Conservation (phyloP, 2,888 invertebrate genomes). For the Dione juno region DNA sequence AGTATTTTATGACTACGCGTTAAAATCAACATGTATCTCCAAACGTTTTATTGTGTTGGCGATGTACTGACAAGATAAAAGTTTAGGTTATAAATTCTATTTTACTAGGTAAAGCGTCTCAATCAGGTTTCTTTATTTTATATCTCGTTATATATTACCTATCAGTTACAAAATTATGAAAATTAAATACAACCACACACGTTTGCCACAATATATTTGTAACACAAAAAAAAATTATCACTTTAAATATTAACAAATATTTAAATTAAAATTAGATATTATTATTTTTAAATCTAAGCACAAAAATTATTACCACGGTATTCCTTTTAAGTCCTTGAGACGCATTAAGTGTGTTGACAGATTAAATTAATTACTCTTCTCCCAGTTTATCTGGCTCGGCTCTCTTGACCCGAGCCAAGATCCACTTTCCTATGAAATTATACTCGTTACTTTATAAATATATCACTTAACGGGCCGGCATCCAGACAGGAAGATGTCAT, state of each 20-base stretch:
- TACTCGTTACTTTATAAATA: slow-evolving; percentile 41
- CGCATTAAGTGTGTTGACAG: slow-evolving; percentile 24
- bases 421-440: slow-evolving; percentile 43
- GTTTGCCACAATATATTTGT: background rate
- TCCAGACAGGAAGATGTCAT: slow-evolving; percentile 48
- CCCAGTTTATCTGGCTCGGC: slow-evolving; percentile 30
- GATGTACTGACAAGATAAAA: slow-evolving; percentile 18
- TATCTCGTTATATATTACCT: background rate
- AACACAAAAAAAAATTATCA: background rate
- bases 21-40: slow-evolving; percentile 24
- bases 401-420: slow-evolving; percentile 43
- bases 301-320: background rate
- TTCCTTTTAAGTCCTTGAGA: slow-evolving; percentile 10
- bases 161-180: background rate
- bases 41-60: slow-evolving; percentile 25
- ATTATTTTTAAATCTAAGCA: background rate
- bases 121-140: slow-evolving; percentile 13
- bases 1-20: slow-evolving; percentile 16
- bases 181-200: background rate
- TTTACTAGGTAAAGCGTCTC: slow-evolving; percentile 1
- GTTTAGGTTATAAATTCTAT: slow-evolving; percentile 14
- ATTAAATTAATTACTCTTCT: slow-evolving; percentile 27
- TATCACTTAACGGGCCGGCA: slow-evolving; percentile 45
- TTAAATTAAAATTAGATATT: background rate
- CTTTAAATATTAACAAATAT: slow-evolving; percentile 10